Conservation (phyloP, 2,113 vertebrate species). For the Elachura formosa region DNA sequence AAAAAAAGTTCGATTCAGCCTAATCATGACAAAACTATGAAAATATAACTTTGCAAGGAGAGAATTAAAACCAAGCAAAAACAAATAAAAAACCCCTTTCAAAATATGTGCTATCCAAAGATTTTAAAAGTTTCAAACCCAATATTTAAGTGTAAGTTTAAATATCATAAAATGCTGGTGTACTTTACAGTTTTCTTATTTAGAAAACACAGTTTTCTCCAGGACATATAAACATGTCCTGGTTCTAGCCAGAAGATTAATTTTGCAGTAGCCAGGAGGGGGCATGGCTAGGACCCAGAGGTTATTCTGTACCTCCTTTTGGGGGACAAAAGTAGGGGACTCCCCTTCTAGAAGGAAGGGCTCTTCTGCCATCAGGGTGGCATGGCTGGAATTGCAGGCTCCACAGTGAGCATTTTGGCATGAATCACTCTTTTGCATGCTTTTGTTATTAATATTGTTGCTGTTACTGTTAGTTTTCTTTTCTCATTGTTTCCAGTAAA, state of each 20-base stretch:
- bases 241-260: neutral
- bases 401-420: neutral
- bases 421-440: neutral
- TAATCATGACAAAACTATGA: constrained; percentile 37
- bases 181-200: neutral
- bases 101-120: neutral
- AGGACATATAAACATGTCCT: neutral
- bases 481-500: neutral
- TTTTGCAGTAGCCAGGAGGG: neutral
- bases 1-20: neutral
- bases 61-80: neutral
- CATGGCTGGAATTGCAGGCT: fast-evolving
- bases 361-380: neutral
- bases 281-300: neutral
- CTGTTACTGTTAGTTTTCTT: neutral
- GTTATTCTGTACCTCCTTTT: neutral
- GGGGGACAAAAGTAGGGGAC: fast-evolving
- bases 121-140: neutral
- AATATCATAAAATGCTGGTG: neutral
- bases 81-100: neutral
- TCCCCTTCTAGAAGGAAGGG: neutral
- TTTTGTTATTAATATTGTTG: neutral
- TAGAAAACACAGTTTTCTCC: neutral
- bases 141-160: neutral
- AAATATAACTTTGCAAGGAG: constrained; percentile 8